These are phyloP conservation scores for Psilopsiagon aymara DNA, from an alignment of 2,113 vertebrate genomes.

Conservation along the genomic window DNA sequence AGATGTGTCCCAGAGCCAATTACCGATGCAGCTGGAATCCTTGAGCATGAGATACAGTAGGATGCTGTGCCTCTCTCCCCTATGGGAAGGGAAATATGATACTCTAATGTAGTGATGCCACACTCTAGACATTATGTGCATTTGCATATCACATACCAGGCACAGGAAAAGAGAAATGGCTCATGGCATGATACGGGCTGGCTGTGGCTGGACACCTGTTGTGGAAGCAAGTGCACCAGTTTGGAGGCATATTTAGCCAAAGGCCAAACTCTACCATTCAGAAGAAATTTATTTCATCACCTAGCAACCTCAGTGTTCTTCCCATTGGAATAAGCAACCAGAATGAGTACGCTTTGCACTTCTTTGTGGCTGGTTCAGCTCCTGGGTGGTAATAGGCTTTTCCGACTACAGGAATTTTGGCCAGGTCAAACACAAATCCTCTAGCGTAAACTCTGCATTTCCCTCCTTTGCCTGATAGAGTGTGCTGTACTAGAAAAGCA, in stretches of 20 bases:
- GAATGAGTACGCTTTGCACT: background rate
- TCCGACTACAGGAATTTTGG: background rate
- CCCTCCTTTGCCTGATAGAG: background rate
- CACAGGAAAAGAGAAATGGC: background rate
- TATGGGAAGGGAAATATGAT: background rate
- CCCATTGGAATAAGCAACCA: background rate
- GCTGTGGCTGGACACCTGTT: background rate
- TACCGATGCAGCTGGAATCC: background rate
- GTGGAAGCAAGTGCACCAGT: background rate
- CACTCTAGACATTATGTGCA: background rate
- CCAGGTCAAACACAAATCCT: background rate
- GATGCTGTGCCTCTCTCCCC: background rate
- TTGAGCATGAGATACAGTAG: background rate
- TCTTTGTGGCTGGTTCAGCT: background rate
- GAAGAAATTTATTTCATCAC: background rate
- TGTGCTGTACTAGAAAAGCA: background rate
- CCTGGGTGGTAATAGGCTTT: background rate
- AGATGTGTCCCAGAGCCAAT: background rate
- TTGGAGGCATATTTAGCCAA: background rate
- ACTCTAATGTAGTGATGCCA: background rate
- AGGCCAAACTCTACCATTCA: background rate
- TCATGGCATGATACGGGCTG: too few relatives aligned
- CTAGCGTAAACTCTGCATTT: background rate
- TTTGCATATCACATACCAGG: background rate
- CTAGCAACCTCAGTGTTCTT: background rate